Base-by-base conservation (phyloP, 2,888 invertebrate species). In the Agriopis leucophaearia region DNA sequence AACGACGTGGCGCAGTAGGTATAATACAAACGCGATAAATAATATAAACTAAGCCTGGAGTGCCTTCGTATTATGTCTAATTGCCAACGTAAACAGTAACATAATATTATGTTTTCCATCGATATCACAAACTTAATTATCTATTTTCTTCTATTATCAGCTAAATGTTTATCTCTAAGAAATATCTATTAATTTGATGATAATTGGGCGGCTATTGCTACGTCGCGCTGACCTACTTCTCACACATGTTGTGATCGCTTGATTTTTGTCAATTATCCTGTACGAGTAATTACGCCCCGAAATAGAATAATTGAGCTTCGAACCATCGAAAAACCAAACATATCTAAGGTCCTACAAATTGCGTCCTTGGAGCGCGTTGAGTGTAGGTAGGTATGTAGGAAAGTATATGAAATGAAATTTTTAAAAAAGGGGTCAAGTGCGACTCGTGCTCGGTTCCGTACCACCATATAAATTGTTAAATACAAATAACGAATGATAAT, bases 231-330 rank as follows among this genome's bases (percentile, higher is more conserved):
- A 69, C 66, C 65, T n/a, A 63, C 48, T 66, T 63, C 63, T 35
- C 54, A 44, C 42, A 48, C 54, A 36, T 38, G 45, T 54, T 40
- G 38, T 42, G 27, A n/a, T 44, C 63, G 16, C n/a, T 35, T 36
- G 47, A 54, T 48, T 48, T 67, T 57, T 58, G 58, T 40, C 57
- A 52, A 67, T 58, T 58, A 62, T 67, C 57, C 16, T 47, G n/a
- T 64, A 63, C 57, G 52, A 64, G 56, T 68, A 70, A 70, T 66
- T 74, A 62, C 64, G 56, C 58, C 42, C 57, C 59, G 44, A 64
- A 67, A 71, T 66, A 18, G 68, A 66, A 69, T 64, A 55, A 71
- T 74, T 69, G 67, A 55, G 61, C 56, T 56, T 38, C 48, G 44
- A 63, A 40, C 44, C 67, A 62, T 69, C 56, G 35, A 64, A 66